These are phyloP conservation scores for Hermodice carunculata DNA, from an alignment of 2,888 invertebrate species.

Conservation along the genomic window DNA sequence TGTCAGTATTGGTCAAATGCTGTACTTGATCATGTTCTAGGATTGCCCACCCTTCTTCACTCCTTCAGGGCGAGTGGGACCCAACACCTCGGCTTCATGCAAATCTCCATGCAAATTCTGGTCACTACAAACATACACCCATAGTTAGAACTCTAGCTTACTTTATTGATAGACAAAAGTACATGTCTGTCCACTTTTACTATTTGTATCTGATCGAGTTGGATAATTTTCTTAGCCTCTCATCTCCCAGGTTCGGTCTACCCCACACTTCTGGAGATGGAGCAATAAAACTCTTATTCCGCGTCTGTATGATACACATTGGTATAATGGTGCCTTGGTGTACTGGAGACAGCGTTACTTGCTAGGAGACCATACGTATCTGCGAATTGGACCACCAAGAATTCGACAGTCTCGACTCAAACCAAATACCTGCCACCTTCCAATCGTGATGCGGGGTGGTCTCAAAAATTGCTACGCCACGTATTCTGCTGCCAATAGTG, in stretches of 20 bases:
- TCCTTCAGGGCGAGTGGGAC: no score
- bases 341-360: slow-evolving; percentile 34
- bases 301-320: slow-evolving; percentile 41
- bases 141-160: no score
- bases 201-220: no score
- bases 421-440: slow-evolving; percentile 34
- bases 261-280: slow-evolving; percentile 50
- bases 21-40: no score
- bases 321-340: slow-evolving; percentile 37
- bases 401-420: slow-evolving; percentile 51
- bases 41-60: no score
- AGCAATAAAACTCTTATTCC: slow-evolving; percentile 43
- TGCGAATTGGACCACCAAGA: slow-evolving; percentile 53
- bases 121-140: no score
- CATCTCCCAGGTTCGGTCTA: slow-evolving; percentile 33
- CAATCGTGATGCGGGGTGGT: background rate
- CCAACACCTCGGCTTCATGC: no score
- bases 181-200: no score
- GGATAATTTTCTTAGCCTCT: background rate
- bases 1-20: no score
- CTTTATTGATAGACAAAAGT: no score
- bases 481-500: slow-evolving; percentile 5
- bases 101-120: no score
- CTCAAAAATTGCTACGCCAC: slow-evolving; percentile 9
- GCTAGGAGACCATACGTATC: slow-evolving; percentile 45